A percentile compares a stretch with the other conserved stretches of the same genome.
Evolutionary conservation across 2,113 vertebrate genomes (phyloP).

Genomic region (Pycnonotus jocosus): DNA sequence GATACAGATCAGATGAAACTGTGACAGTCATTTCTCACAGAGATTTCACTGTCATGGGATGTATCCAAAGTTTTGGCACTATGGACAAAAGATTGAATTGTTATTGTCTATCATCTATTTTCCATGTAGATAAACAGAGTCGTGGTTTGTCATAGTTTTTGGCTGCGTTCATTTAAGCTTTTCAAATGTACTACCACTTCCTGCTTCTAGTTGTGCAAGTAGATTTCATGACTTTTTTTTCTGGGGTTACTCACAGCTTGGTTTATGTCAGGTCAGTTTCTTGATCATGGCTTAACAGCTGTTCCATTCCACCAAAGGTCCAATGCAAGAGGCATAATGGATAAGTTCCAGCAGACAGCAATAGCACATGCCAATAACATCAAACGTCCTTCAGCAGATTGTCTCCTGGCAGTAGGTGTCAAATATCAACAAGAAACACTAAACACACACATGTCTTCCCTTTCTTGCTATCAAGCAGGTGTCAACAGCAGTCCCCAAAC

Average conservation of each 20-base stretch:
- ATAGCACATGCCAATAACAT: background rate
- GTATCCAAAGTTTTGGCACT: background rate
- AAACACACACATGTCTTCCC: rapidly evolving
- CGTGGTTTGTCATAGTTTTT: background rate
- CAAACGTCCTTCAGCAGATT: background rate
- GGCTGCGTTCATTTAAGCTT: background rate
- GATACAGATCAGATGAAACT: background rate
- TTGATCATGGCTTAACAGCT: background rate
- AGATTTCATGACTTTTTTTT: background rate
- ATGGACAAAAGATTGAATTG: background rate
- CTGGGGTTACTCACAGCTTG: background rate
- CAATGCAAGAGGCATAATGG: background rate
- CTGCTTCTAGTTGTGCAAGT: background rate
- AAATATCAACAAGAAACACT: background rate
- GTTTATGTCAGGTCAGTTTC: background rate
- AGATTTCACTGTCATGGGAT: background rate
- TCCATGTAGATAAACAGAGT: background rate
- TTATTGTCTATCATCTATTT: background rate
- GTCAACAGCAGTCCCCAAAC: background rate
- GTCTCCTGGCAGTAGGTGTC: background rate
- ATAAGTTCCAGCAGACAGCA: background rate
- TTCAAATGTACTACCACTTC: background rate
- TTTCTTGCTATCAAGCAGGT: background rate
- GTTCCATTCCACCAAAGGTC: background rate
- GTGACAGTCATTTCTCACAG: background rate